Evolutionary conservation across 2,888 invertebrate species (phyloP).

Genomic region (Brachyptera risi): DNA sequence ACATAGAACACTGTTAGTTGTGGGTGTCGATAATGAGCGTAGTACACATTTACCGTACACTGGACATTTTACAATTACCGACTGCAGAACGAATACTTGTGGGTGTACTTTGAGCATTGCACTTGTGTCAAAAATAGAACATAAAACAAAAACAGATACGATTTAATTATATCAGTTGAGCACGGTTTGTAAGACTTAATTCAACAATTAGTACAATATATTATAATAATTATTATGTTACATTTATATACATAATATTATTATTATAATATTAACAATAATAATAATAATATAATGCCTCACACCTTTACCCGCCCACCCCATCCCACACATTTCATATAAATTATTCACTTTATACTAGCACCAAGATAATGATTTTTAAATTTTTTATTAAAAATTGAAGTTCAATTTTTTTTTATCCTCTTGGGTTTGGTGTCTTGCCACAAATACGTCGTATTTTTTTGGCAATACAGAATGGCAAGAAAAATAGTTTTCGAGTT

Average conservation of each 20-base stretch:
- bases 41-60: too few relatives aligned
- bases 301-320: constrained; percentile 26
- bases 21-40: too few relatives aligned
- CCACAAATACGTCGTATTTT: not conserved
- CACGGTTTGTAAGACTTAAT: constrained; percentile 1
- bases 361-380: constrained; percentile 16
- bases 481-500: not conserved
- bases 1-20: too few relatives aligned
- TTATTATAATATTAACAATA: constrained; percentile 7
- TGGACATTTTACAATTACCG: too few relatives aligned
- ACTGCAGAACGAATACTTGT: too few relatives aligned
- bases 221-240: constrained; percentile 20
- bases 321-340: constrained; percentile 20
- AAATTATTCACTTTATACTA: constrained; percentile 19
- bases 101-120: too few relatives aligned
- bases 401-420: not conserved
- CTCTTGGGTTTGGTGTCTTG: constrained; percentile 9
- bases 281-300: constrained; percentile 26
- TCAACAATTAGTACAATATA: constrained; percentile 8
- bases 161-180: constrained; percentile 12
- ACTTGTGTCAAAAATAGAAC: too few relatives aligned
- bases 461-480: constrained; percentile 11
- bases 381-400: constrained; percentile 6
- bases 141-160: too few relatives aligned
- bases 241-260: constrained; percentile 26